Conservation (phyloP, 2,888 invertebrate species). For the Tipula unca region DNA sequence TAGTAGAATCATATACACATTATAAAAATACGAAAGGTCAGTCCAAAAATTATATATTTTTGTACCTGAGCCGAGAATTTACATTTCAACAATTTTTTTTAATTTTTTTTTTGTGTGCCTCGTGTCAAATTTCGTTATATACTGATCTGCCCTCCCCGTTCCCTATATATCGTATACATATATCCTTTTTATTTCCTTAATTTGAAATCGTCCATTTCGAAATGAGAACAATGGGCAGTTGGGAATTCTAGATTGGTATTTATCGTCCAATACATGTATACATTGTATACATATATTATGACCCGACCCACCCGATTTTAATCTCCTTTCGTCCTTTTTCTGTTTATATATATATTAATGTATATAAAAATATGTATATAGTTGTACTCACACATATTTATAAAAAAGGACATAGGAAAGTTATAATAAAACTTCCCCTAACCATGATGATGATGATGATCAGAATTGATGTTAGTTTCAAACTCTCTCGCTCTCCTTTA, state of each 20-base stretch:
- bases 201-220: background rate
- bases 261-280: background rate
- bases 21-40: background rate
- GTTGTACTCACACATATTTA: background rate
- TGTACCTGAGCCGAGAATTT: background rate
- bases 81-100: background rate
- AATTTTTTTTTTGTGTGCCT: too few relatives aligned
- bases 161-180: background rate
- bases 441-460: background rate
- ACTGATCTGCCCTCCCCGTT: background rate
- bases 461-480: background rate
- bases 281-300: background rate
- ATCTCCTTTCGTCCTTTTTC: background rate
- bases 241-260: background rate
- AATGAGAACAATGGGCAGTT: background rate
- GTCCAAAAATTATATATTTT: conserved; percentile 3
- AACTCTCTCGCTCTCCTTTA: background rate
- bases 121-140: background rate
- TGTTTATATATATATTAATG: background rate
- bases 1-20: background rate
- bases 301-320: background rate
- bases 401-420: background rate
- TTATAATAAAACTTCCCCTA: background rate
- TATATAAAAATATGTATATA: too few relatives aligned
- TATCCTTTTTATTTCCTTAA: background rate